Percentiles rank a stretch among this genome's conserved stretches.
Conservation (phyloP, 2,797 vertebrate genomes). For the Myotis myotis region DNA sequence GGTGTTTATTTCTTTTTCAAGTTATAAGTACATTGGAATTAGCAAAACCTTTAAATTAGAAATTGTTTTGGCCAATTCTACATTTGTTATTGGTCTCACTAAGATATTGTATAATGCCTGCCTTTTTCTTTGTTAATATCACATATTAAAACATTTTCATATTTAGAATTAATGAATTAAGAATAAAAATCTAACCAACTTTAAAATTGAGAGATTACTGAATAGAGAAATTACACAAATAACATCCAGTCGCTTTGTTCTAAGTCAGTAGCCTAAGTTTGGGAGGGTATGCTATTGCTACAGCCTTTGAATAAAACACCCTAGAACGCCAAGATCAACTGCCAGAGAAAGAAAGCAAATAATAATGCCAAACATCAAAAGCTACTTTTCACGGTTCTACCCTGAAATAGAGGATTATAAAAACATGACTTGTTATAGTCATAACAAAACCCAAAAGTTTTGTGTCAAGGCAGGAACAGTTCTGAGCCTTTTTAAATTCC, state of each 20-base stretch:
- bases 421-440: constrained; percentile 36
- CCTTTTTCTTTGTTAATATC: neutral
- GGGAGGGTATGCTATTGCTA: neutral
- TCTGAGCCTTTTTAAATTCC: constrained; percentile 30
- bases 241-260: neutral
- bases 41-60: neutral
- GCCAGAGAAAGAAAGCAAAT: constrained; percentile 56
- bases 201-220: neutral
- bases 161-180: neutral
- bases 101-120: constrained; percentile 31
- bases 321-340: constrained; percentile 33
- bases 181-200: neutral
- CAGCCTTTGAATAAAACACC: neutral
- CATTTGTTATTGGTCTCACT: constrained; percentile 19
- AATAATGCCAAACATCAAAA: constrained; percentile 58
- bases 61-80: constrained; percentile 17
- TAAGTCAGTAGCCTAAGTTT: neutral
- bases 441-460: constrained; percentile 16
- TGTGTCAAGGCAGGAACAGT: constrained; percentile 27
- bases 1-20: neutral
- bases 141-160: neutral
- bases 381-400: neutral
- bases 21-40: neutral
- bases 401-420: constrained; percentile 41
- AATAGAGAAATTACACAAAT: neutral